Conservation (phyloP, 2,797 vertebrate species). For the Rhinella marina region DNA sequence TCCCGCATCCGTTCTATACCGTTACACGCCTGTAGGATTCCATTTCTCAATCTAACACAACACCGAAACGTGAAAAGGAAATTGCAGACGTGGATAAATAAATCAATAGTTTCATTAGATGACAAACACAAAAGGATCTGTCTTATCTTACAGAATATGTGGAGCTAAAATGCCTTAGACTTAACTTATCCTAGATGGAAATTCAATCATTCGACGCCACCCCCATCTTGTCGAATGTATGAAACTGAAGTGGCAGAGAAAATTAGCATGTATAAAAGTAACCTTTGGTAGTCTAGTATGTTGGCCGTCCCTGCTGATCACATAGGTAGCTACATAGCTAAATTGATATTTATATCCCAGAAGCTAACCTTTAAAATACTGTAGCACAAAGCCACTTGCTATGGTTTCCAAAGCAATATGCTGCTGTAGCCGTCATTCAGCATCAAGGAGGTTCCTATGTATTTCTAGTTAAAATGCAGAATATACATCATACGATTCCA, state of each 20-base stretch:
- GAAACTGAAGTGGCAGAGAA: neutral
- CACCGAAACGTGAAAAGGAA: slow-evolving; percentile 8
- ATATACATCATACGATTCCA: neutral
- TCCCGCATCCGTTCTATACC: neutral
- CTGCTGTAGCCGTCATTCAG: neutral
- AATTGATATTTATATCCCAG: slow-evolving; percentile 9
- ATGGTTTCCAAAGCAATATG: neutral
- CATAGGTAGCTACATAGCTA: slow-evolving; percentile 10
- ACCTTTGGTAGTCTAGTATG: slow-evolving; percentile 4
- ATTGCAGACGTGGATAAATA: slow-evolving; percentile 28
- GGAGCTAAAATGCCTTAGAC: neutral
- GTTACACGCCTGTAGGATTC: neutral
- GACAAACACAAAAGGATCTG: slow-evolving; percentile 13
- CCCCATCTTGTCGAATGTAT: neutral
- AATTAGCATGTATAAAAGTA: neutral
- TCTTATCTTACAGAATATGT: slow-evolving; percentile 11
- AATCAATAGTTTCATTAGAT: slow-evolving; percentile 52
- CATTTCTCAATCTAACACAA: slow-evolving; percentile 4
- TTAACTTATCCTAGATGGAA: neutral
- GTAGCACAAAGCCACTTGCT: neutral
- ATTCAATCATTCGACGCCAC: neutral
- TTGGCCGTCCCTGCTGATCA: slow-evolving; percentile 6
- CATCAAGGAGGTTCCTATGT: neutral
- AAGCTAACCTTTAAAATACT: slow-evolving; percentile 12
- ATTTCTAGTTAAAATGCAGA: neutral